These are phyloP conservation scores for Drosophila mimetica DNA, from an alignment of 2,888 invertebrate species.

Conservation along the genomic window DNA sequence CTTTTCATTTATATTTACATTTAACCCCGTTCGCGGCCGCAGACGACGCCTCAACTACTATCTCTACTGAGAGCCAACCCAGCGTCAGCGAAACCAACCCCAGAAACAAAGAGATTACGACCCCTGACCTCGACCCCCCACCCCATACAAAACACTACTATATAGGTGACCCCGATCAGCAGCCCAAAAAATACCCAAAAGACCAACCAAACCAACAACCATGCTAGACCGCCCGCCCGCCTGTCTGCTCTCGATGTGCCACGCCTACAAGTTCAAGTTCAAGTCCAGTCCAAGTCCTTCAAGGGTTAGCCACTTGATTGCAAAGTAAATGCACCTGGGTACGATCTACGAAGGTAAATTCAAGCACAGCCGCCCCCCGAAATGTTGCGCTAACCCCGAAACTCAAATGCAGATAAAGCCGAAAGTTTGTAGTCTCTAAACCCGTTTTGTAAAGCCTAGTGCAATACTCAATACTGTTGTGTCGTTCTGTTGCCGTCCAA, in stretches of 20 bases:
- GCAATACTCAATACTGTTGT: slow-evolving; percentile 34
- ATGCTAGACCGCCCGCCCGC: slow-evolving; percentile 52
- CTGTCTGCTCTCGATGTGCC: slow-evolving; percentile 73
- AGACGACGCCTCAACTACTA: slow-evolving; percentile 71
- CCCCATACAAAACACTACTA: slow-evolving; percentile 21
- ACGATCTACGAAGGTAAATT: slow-evolving; percentile 85
- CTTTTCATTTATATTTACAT: slow-evolving; percentile 61
- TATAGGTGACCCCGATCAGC: slow-evolving; percentile 35
- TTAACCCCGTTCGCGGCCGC: slow-evolving; percentile 31
- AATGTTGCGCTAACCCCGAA: slow-evolving; percentile 70
- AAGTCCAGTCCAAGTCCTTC: slow-evolving; percentile 38
- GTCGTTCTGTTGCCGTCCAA: slow-evolving; percentile 36
- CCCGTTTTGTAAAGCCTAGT: slow-evolving; percentile 34
- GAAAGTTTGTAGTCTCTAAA: slow-evolving; percentile 75
- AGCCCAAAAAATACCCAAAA: slow-evolving; percentile 30
- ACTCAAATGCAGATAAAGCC: slow-evolving; percentile 50
- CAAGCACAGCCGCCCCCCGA: slow-evolving; percentile 67
- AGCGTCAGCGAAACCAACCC: slow-evolving; percentile 44
- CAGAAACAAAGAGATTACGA: slow-evolving; percentile 15
- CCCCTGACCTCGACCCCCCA: slow-evolving; percentile 6
- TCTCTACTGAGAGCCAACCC: slow-evolving; percentile 63
- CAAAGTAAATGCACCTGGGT: slow-evolving; percentile 80
- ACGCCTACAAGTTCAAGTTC: slow-evolving; percentile 47
- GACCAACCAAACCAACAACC: slow-evolving; percentile 40
- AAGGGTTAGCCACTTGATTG: slow-evolving; percentile 38